Evolutionary conservation across 2,797 vertebrate species (phyloP).

Genomic region (Acrossocheilus fasciatus): DNA sequence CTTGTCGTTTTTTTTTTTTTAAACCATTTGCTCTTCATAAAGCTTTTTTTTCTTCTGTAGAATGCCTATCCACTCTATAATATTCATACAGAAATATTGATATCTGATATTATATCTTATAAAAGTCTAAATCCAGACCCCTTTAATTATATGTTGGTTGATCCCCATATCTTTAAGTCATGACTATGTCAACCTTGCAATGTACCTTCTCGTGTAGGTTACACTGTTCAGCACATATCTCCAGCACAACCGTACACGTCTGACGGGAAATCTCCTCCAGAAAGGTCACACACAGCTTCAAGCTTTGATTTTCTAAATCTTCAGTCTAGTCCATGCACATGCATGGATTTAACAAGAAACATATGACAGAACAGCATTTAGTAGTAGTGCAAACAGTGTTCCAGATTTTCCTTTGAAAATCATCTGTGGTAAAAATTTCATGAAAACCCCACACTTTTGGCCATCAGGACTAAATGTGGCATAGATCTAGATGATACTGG

Average conservation of each 20-base stretch:
- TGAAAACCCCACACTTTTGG: neutral
- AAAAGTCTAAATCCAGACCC: neutral
- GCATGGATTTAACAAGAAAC: constrained; percentile 5
- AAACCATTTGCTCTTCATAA: neutral
- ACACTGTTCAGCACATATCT: constrained; percentile 90
- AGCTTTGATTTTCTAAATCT: constrained; percentile 78
- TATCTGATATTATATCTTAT: neutral
- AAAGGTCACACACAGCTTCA: constrained; percentile 86
- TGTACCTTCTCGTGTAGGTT: constrained; percentile 89
- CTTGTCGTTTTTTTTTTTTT: neutral
- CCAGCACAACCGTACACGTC: constrained; percentile 82
- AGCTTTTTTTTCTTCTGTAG: neutral
- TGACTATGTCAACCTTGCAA: neutral
- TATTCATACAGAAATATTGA: neutral
- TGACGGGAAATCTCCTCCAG: constrained; percentile 89
- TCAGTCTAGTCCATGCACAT: constrained; percentile 72
- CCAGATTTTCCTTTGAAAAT: neutral
- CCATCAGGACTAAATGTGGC: neutral
- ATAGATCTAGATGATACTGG: neutral
- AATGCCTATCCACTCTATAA: neutral
- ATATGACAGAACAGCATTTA: neutral
- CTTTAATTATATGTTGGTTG: neutral
- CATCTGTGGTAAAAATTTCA: neutral
- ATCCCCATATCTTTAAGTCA: neutral
- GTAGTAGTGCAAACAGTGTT: neutral